phyloP scores from a whole-genome alignment of 64 coral and sea anemone species.

The Stichodactyla helianthus region DNA sequence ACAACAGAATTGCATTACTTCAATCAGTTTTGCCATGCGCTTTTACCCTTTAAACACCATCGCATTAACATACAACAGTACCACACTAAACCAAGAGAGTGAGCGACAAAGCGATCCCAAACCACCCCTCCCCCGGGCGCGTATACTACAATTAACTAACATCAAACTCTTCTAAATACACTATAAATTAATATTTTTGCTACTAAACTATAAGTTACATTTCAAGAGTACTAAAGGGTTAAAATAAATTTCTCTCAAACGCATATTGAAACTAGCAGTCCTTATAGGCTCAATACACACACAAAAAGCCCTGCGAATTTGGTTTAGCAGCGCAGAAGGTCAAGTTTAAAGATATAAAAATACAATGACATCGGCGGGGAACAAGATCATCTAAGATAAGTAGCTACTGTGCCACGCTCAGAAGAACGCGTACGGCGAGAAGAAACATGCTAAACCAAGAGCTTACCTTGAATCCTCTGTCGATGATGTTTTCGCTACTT shows the following conservation, averaged over 20 bases:
- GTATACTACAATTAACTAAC: no score
- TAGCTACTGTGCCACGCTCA: neutral
- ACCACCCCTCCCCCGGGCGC: no score
- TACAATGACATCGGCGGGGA: neutral
- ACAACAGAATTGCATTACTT: no score
- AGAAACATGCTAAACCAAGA: neutral
- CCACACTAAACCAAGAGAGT: no score
- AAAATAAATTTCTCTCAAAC: neutral
- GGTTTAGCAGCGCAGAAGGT: neutral
- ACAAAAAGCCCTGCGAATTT: neutral
- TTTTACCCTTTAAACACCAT: no score
- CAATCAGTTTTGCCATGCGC: no score
- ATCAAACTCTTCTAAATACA: neutral
- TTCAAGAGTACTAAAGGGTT: neutral
- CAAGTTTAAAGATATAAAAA: neutral
- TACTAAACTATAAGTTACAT: neutral
- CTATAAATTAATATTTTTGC: neutral
- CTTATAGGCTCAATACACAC: neutral
- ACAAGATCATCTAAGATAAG: neutral
- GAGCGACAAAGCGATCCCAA: no score
- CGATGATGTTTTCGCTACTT: neutral
- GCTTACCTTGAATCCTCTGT: conserved; percentile 31
- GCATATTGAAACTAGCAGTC: neutral
- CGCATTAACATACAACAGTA: no score
- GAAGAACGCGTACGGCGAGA: neutral